Base-by-base conservation (phyloP, 2,888 invertebrate species). In the Apoda limacodes region DNA sequence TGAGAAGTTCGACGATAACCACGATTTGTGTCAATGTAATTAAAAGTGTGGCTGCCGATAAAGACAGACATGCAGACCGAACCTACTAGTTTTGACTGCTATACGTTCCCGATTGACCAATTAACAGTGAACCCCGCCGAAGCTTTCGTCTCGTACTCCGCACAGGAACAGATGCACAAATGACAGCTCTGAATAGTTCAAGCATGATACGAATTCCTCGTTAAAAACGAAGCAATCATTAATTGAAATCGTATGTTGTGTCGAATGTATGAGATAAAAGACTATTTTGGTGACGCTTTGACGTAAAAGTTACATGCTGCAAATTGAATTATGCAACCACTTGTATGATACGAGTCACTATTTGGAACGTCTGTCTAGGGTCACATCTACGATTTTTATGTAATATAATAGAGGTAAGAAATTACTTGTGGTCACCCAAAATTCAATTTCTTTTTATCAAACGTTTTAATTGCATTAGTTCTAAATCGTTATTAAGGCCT, bases 1-100 rank as follows among this genome's bases (percentile, higher is more conserved):
- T 80, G 80, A 80, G 80, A 80, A 76, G 70, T 65, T 60, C 45
- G 49, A 58, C 65, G 80, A 80, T 80, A 80, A 75, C 70, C 60
- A 67, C 66, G 72, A 78, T 74, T 76, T 76, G 80, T 78, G 80
- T 78, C 80, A 74, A 53, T 63, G 75, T 80, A 80, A 80, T 80
- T 80, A 80, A 80, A 80, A 71, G 68, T 71, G 66, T 75, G 52
- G 72, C 75, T 74, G 74, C 66, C 69, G 80, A 80, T 78, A 72
- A 75, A 64, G 57, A 61, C 46, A 50, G 64, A 59, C 65, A 60
- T 61, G 65, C 60, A 45, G 49, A 49, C 43, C 46, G 56, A 59
- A 62, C 60, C 60, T 64, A 64, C 69, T 64, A 66, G 70, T 66
- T 70, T 65, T 61, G 68, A 71, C 67, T 66, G 60, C 63, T 58